Conservation (phyloP, 2,888 invertebrate genomes). For the Lasioglossum villosulum region DNA sequence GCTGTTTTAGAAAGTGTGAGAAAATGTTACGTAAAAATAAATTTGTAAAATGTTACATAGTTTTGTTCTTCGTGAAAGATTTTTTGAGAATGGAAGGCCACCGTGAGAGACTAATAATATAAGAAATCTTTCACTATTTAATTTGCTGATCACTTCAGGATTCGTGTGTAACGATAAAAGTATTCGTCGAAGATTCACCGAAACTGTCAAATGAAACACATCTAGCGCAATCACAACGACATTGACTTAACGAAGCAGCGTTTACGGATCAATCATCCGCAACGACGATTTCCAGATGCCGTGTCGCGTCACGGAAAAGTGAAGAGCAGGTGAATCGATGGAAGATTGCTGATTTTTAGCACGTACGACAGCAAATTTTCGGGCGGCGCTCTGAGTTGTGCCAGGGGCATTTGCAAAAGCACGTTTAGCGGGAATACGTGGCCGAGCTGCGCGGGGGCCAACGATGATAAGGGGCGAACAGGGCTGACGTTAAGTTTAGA, state of each 20-base stretch:
- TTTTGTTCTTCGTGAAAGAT: too few relatives aligned
- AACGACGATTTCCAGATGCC: not conserved
- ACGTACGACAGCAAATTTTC: conserved; percentile 67
- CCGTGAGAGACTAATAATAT: too few relatives aligned
- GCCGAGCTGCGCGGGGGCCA: conserved; percentile 32
- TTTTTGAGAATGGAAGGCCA: too few relatives aligned
- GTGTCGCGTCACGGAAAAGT: not conserved
- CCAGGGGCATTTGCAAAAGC: conserved; percentile 57
- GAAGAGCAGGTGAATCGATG: conserved; percentile 37
- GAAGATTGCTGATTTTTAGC: conserved; percentile 55
- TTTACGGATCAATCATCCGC: not conserved
- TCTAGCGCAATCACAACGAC: not conserved
- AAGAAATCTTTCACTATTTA: too few relatives aligned
- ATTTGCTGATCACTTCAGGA: too few relatives aligned
- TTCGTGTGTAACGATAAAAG: too few relatives aligned
- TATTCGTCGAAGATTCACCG: not conserved
- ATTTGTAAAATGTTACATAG: too few relatives aligned
- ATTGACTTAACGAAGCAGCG: not conserved
- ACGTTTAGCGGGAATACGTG: conserved; percentile 60
- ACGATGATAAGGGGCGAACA: conserved; percentile 66
- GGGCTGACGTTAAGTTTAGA: conserved; percentile 66
- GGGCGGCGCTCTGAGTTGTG: conserved; percentile 6
- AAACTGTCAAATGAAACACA: not conserved
- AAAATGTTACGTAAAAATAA: too few relatives aligned
- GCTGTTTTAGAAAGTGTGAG: too few relatives aligned